Base-by-base conservation (phyloP, 2,888 invertebrate genomes). In the Orthosia incerta region DNA sequence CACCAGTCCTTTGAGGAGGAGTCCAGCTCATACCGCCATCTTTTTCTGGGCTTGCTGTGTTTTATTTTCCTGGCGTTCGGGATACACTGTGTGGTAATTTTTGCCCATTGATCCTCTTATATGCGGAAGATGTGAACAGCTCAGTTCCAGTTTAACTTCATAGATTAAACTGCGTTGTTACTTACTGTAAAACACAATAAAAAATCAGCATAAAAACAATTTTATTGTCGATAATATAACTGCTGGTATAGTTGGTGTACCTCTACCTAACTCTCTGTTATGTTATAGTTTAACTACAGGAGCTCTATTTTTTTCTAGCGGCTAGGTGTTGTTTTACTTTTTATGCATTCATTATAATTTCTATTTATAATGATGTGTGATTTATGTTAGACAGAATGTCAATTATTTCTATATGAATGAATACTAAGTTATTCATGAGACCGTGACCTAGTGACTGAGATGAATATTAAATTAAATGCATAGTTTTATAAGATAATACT, bases 371-470 rank as follows among this genome's bases (percentile, higher is more conserved):
- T 56, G 5, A 71, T 20, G 15, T 59, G 26, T 57, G 26, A 68
- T 71, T 80, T 69, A 60, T 66, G 13, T 53, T 46, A 57, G 64
- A 68, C 71, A 57, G 56, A 50, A 46, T 45, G 20, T n/a, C 55
- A 75, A 65, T 64, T 76, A 50, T 45, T 48, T 67, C 23, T 70
- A 18, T 45, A 65, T 46, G 3, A 50, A 65, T 64, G 26, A 48
- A 73, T 59, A 55, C 31, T 51, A 48, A 67, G 51, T 63, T 71
- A 79, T 66, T 76, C 39, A 55, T 55, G 64, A 62, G 62, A 60
- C 61, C 60, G 16, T 80, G 69, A 76, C 72, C 62, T 60, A 80
- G 62, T 80, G 68, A 66, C 45, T 74, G 26, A 66, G 23, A 61
- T 51, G 15, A 63, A 66, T 60, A 46, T 59, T 31, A 23, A 53